Base-by-base conservation (phyloP, 2,797 vertebrate genomes). In the Melanotaenia maccullochi region DNA sequence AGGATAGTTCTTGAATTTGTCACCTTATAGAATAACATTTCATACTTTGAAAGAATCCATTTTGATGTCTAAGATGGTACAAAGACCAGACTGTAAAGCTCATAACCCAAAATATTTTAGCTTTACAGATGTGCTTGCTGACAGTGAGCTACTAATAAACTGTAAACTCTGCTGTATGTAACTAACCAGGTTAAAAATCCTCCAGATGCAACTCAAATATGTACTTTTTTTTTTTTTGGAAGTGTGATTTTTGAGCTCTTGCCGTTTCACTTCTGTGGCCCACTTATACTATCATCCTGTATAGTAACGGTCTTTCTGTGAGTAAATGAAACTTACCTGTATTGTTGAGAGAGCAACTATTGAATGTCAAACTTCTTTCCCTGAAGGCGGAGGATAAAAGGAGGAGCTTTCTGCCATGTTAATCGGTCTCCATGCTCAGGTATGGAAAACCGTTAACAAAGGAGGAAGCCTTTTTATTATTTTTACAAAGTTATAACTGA, bases 401-500 rank as follows among this genome's bases (percentile, higher is more conserved):
- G 69, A 70, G 55, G 20, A 30, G 18, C 72, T 65, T 69, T 61
- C 63, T 20, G 22, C 44, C 5, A 54, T 56, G 16, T 69, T 22
- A 60, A 32, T 54, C 7, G 56, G 33, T 57, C 44, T 81, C 55
- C 35, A 1, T 67, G 30, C 81, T 62, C 49, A 64, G 69, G 54
- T 75, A 60, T 72, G 57, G 52, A 24, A 57, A 47, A 35, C 54
- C 18, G 59, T 30, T 55, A 24, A 60, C 3, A 28, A n/a, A 73
- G 24, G 36, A 82, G 38, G 57, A 62, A 78, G 42, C 24, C 1
- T 40, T 30, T 30, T 38, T 60, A 7, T 12, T 49, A 11, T 38
- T 73, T 33, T 47, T n/a, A 20, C 25, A 59, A 74, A 78, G 22
- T 76, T 71, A n/a, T 66, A 90, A 87, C 87, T 85, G 84, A 89